These are phyloP conservation scores for Enoplolaimus lenunculus DNA, from an alignment of 2,888 invertebrate species.

Conservation along the genomic window DNA sequence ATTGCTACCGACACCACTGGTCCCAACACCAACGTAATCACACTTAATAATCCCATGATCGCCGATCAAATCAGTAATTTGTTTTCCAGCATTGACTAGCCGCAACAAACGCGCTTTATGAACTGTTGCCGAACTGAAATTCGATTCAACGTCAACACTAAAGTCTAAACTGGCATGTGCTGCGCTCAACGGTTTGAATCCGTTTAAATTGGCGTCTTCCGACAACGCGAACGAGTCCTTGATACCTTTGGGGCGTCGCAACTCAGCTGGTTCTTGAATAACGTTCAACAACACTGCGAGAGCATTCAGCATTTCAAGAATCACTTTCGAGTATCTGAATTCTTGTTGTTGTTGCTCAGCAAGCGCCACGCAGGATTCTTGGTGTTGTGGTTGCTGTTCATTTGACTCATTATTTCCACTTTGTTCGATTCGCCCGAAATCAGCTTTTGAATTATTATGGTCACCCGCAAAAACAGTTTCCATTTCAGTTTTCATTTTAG, in stretches of 20 bases:
- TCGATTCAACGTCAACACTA: neutral
- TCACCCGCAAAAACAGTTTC: no score
- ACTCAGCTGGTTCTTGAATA: neutral
- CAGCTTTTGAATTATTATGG: no score
- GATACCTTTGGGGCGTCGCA: neutral
- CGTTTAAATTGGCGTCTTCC: neutral
- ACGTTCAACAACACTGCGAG: slow-evolving; percentile 1
- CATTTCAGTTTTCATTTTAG: no score
- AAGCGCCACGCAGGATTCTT: no score
- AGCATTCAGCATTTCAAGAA: slow-evolving; percentile 1
- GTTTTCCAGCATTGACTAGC: neutral
- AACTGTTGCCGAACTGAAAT: neutral
- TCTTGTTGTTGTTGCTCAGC: no score
- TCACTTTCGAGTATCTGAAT: no score
- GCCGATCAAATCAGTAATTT: neutral
- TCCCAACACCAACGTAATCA: no score
- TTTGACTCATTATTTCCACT: no score
- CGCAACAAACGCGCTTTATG: neutral
- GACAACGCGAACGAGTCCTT: neutral
- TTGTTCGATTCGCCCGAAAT: no score
- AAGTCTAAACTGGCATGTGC: neutral
- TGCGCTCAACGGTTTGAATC: neutral
- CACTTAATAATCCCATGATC: neutral
- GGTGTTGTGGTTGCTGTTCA: no score
- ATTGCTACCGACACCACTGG: no score